Percentiles rank a stretch among this genome's conserved stretches.
These are phyloP conservation scores for Crax fasciolata DNA, from an alignment of 2,797 vertebrate genomes.

Conservation along the genomic window DNA sequence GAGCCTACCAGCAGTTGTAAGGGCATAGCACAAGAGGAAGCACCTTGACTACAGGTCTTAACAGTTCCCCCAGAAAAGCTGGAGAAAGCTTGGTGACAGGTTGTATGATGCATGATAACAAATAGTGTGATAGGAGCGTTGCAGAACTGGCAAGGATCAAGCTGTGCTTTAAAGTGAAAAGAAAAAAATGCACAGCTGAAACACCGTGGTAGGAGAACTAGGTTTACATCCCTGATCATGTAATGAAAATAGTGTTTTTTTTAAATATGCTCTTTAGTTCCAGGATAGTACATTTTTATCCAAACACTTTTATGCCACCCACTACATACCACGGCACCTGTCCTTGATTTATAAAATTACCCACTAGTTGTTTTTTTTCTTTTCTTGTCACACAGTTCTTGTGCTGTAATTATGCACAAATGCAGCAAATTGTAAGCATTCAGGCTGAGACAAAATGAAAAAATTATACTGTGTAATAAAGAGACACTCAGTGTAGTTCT, in stretches of 20 bases:
- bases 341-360: background rate
- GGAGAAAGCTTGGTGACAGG: background rate
- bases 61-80: background rate
- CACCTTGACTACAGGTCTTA: background rate
- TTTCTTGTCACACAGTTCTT: background rate
- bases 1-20: slow-evolving; percentile 37
- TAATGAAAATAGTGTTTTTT: background rate
- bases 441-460: background rate
- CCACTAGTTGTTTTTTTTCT: background rate
- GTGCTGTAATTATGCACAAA: background rate
- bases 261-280: background rate
- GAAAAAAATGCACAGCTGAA: background rate
- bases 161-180: background rate
- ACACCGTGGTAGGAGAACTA: background rate
- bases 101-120: background rate
- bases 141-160: background rate
- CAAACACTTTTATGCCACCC: background rate
- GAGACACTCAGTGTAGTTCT: background rate
- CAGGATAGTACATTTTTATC: background rate
- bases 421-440: background rate
- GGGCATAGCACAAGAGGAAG: background rate
- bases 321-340: background rate
- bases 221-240: background rate
- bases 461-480: background rate
- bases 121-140: background rate